Evolutionary conservation across 2,888 invertebrate species (phyloP), one percentile per base, ranked within the genome.

Genomic region (Cetonia aurata): DNA sequence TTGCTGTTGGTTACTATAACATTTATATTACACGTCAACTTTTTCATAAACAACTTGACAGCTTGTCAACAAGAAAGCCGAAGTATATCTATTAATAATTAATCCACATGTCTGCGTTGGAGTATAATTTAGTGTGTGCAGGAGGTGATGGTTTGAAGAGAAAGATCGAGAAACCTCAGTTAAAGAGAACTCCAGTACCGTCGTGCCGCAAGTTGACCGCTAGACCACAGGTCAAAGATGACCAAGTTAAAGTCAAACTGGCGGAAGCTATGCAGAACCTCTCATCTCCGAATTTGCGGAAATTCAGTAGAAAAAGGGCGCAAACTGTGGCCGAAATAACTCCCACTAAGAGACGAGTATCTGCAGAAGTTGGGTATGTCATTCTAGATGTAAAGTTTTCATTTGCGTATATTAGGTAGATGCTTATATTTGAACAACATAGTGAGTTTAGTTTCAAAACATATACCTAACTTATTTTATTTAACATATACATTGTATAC

Each of bases 261-360:
- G 77, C 78, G 68, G 72, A 71, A 13, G 78, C 79, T 0, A 46
- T 80, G 33, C 75, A 77, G 31, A 55, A 69, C 9, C 59, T 69
- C 13, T 37, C 70, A 25, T 68, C 67, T 15, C 37, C 46, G 33
- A 73, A 73, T 10, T 68, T 71, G 31, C 68, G 69, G 48, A 50
- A 67, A 48, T 31, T 50, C n/a, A 69, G 17, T 3, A 55, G 70
- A 9, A 74, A 73, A 52, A 73, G 77, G 42, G 68, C 76, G 42
- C 74, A 74, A 25, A 79, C 77, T 10, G 75, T 82, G 8, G 80
- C 81, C 0, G 82, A 81, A 71, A 80, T 81, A 42, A 80, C 81
- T 1, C 81, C 82, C 1, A 79, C 79, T 9, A 79, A 79, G 71
- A 42, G 56, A 52, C 77, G 71, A n/a, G 13, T 33, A 6, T 74